Evolutionary conservation across 2,888 invertebrate species (phyloP).

Genomic region (Trissolcus japonicus): DNA sequence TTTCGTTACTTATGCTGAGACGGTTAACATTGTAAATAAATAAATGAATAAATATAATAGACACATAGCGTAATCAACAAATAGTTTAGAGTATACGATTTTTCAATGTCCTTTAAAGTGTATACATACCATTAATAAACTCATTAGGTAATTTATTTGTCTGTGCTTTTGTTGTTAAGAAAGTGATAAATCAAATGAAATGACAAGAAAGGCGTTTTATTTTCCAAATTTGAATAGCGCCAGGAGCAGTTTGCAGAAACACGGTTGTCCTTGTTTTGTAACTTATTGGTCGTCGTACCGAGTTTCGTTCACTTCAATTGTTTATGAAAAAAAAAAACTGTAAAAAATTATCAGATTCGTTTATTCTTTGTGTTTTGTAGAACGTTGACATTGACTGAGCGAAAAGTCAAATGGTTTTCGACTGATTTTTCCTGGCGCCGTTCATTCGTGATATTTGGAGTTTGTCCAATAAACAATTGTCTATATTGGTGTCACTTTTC

Average conservation of each 20-base stretch:
- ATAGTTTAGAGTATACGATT: slow-evolving; percentile 73
- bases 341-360: too few relatives aligned
- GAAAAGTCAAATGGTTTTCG: too few relatives aligned
- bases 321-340: too few relatives aligned
- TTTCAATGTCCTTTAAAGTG: slow-evolving; percentile 75
- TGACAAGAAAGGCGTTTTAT: slow-evolving; percentile 60
- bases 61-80: slow-evolving; percentile 69
- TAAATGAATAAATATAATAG: slow-evolving; percentile 55
- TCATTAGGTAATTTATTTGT: slow-evolving; percentile 71
- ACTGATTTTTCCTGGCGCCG: slow-evolving; percentile 62
- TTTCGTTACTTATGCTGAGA: slow-evolving; percentile 59
- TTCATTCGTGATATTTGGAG: slow-evolving; percentile 70
- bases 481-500: slow-evolving; percentile 75
- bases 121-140: slow-evolving; percentile 72
- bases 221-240: slow-evolving; percentile 68
- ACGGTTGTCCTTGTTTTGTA: too few relatives aligned
- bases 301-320: too few relatives aligned
- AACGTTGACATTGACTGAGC: too few relatives aligned
- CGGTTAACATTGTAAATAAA: slow-evolving; percentile 65
- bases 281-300: too few relatives aligned
- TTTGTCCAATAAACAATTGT: slow-evolving; percentile 73
- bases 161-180: slow-evolving; percentile 70
- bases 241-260: slow-evolving; percentile 55
- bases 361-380: too few relatives aligned
- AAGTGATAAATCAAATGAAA: slow-evolving; percentile 54